Conservation (phyloP, 30 jellyfish, hydroid and myxozoan genomes). For the Turritopsis dohrnii region DNA sequence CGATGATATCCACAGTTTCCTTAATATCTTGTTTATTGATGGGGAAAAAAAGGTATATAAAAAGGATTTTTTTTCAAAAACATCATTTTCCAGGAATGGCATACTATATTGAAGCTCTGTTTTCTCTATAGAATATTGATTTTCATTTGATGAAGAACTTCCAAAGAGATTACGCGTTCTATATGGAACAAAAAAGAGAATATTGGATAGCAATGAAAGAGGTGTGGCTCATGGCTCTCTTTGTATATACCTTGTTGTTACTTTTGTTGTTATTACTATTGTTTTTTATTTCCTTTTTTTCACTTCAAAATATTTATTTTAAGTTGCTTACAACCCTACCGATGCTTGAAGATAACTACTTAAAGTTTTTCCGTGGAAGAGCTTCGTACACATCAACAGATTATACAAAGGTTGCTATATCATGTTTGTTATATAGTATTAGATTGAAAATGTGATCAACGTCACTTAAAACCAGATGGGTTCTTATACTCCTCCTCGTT, state of each 20-base stretch:
- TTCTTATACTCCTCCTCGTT: too few relatives aligned
- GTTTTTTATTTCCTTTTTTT: not conserved
- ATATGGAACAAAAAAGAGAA: slow-evolving; percentile 12
- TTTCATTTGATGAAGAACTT: not conserved
- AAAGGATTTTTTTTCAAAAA: too few relatives aligned
- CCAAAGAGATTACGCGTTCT: slow-evolving; percentile 7
- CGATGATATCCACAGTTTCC: slow-evolving; percentile 6
- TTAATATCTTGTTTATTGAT: not conserved
- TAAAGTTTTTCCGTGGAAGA: slow-evolving; percentile 8
- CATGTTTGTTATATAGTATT: not conserved
- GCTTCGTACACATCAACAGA: slow-evolving; percentile 9
- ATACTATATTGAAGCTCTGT: not conserved
- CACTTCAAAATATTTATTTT: too few relatives aligned
- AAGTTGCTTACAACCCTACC: not conserved
- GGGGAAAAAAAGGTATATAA: not conserved
- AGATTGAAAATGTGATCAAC: not conserved
- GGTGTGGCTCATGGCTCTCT: not conserved
- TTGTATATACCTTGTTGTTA: not conserved
- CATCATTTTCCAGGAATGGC: not conserved
- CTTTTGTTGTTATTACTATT: not conserved
- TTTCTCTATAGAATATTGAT: not conserved
- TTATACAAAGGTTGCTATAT: not conserved
- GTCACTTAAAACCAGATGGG: too few relatives aligned
- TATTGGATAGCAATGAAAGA: slow-evolving; percentile 10
- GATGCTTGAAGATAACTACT: not conserved